Conservation (phyloP, 2,797 vertebrate genomes). For the Galago senegalensis region DNA sequence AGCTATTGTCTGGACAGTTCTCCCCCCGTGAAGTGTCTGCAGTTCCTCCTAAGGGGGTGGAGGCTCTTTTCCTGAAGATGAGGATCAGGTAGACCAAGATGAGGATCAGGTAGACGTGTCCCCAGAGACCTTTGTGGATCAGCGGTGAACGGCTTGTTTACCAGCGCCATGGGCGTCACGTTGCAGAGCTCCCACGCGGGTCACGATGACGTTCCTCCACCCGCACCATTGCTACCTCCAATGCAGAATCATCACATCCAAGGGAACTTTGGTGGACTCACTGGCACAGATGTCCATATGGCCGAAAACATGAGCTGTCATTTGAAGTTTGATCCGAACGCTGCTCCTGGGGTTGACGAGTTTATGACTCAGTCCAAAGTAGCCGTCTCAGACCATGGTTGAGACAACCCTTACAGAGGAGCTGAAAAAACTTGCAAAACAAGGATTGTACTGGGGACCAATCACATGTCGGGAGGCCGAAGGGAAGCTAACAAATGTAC, state of each 20-base stretch:
- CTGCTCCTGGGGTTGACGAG: slow-evolving; percentile 96
- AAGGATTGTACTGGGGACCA: slow-evolving; percentile 99
- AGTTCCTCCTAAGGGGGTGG: slow-evolving; percentile 90
- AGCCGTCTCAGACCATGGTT: slow-evolving; percentile 94
- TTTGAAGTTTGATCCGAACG: slow-evolving; percentile 97
- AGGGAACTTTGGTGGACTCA: slow-evolving; percentile 94
- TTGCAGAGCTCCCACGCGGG: slow-evolving; percentile 94
- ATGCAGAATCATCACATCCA: slow-evolving; percentile 94
- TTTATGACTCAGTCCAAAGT: slow-evolving; percentile 97
- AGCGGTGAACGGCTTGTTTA: slow-evolving; percentile 93
- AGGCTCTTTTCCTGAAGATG: slow-evolving; percentile 92
- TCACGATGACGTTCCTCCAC: slow-evolving; percentile 91
- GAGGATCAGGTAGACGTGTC: slow-evolving; percentile 93
- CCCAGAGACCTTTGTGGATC: slow-evolving; percentile 96
- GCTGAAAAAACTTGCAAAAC: slow-evolving; percentile 97
- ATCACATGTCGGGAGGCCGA: slow-evolving; percentile 99
- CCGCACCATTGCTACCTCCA: slow-evolving; percentile 96
- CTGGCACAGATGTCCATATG: slow-evolving; percentile 93
- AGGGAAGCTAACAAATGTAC: slow-evolving; percentile 96
- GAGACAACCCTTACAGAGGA: slow-evolving; percentile 98
- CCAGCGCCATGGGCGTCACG: slow-evolving; percentile 94
- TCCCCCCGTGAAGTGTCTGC: slow-evolving; percentile 95
- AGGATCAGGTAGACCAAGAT: slow-evolving; percentile 92
- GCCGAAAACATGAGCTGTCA: slow-evolving; percentile 96
- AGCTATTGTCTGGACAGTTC: slow-evolving; percentile 95